Percentiles rank a stretch among this genome's conserved stretches.
Evolutionary conservation across 2,113 vertebrate species (phyloP).

Genomic region (Tenrec ecaudatus): DNA sequence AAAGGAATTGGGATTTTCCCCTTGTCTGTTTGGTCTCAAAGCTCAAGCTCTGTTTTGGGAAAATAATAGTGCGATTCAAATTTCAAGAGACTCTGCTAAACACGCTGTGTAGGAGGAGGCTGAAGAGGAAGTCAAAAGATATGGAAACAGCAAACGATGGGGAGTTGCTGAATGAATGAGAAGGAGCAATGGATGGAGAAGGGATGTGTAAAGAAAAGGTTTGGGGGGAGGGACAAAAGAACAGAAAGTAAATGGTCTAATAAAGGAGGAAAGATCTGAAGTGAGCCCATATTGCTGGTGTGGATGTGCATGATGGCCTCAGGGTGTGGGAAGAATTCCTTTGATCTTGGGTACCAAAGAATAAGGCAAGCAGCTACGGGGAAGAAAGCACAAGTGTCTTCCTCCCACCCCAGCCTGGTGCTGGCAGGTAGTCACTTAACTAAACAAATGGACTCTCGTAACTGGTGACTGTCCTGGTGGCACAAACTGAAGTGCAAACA

Average conservation of each 20-base stretch:
- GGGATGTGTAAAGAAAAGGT: neutral
- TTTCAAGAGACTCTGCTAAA: neutral
- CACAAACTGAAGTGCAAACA: too few relatives aligned
- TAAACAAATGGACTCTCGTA: too few relatives aligned
- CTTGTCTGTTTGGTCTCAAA: neutral
- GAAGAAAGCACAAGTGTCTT: neutral
- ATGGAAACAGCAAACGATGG: neutral
- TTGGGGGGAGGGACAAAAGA: neutral
- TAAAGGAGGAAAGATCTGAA: neutral
- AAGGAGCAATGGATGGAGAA: neutral
- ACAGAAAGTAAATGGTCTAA: neutral
- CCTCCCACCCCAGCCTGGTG: neutral
- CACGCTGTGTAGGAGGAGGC: neutral
- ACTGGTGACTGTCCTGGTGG: too few relatives aligned
- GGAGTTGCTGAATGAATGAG: neutral
- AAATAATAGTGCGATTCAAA: neutral
- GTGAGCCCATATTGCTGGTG: neutral
- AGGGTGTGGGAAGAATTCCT: conserved; percentile 18
- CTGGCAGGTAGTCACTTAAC: neutral
- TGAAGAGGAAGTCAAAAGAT: neutral
- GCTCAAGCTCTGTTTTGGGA: neutral
- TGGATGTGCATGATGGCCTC: neutral
- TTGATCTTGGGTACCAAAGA: neutral
- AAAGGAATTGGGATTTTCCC: neutral
- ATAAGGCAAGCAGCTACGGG: neutral